phyloP scores from a whole-genome alignment of 2,888 invertebrate species.

The Cotesia congregata region DNA sequence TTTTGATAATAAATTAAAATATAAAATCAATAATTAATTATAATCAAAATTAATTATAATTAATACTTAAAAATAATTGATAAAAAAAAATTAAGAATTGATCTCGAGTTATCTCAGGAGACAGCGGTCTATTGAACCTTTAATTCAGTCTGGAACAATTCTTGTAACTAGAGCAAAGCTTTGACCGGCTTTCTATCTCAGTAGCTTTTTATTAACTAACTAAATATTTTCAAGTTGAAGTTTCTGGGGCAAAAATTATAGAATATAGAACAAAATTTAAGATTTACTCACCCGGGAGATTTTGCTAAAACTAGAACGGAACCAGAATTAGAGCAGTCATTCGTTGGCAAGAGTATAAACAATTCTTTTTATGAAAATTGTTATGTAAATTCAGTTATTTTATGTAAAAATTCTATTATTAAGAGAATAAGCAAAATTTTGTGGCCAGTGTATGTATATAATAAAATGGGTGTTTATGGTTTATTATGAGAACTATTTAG shows the following conservation, averaged over 20 bases:
- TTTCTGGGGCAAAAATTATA: background rate
- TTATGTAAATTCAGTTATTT: too few relatives aligned
- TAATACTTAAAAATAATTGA: too few relatives aligned
- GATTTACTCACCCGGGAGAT: background rate
- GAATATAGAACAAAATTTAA: background rate
- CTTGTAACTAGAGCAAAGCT: background rate
- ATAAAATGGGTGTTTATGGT: too few relatives aligned
- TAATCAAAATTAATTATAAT: too few relatives aligned
- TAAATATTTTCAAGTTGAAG: background rate
- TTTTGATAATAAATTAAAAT: too few relatives aligned
- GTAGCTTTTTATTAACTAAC: background rate
- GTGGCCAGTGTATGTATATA: too few relatives aligned
- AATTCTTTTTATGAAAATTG: background rate
- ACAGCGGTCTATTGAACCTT: background rate
- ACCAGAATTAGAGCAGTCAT: background rate
- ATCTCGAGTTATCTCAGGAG: too few relatives aligned
- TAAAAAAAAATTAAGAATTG: background rate
- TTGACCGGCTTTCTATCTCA: background rate
- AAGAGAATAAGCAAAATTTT: too few relatives aligned
- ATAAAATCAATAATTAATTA: too few relatives aligned
- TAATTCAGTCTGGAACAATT: background rate
- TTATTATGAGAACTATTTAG: too few relatives aligned
- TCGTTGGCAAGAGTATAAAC: background rate
- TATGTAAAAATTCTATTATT: background rate
- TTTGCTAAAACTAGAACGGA: background rate